Base-by-base conservation (phyloP, 2,797 vertebrate species). In the Hippopotamyrus pictus region DNA sequence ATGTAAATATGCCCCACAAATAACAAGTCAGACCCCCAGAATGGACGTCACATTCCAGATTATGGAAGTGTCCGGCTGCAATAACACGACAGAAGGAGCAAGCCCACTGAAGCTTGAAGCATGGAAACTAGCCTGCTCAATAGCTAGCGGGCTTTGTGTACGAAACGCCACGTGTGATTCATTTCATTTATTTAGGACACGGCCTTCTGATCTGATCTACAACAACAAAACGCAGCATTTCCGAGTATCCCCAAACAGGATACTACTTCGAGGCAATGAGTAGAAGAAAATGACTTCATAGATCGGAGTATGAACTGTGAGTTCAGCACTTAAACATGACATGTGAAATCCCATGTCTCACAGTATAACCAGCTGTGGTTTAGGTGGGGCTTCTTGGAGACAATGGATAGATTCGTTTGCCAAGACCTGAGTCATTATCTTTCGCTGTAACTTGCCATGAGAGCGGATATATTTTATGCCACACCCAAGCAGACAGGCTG, bases 361-460 rank as follows among this genome's bases (percentile, higher is more conserved):
- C 59, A 44, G 37, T 59, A 12, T 53, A 59, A 94, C 92, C 94
- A 93, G 93, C 94, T 95, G 95, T 92, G 91, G 91, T 92, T 87
- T 93, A 93, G 92, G 92, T 91, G 92, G 93, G 92, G 93, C 91
- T 37, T 65, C 90, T 88, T 62, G 88, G 88, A 76, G 17, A 90
- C 84, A 94, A 94, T 92, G 92, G 76, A 94, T 86, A 91, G 33
- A 92, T 91, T 50, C 9, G 57, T 37, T 90, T 93, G 93, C 95
- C 94, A 94, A 93, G 92, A 82, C 87, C 91, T 95, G 95, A 95
- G 92, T 95, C 94, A 95, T 91, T 89, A 90, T 93, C 93, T 90
- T 92, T 88, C 86, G 92, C 14, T 59, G 90, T 87, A 79, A 59
- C 51, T 89, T 91, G 91, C 91, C 93, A 92, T 89, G 92, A 91